Conservation (phyloP, 2,888 invertebrate genomes). For the Nephrotoma guestfalica region DNA sequence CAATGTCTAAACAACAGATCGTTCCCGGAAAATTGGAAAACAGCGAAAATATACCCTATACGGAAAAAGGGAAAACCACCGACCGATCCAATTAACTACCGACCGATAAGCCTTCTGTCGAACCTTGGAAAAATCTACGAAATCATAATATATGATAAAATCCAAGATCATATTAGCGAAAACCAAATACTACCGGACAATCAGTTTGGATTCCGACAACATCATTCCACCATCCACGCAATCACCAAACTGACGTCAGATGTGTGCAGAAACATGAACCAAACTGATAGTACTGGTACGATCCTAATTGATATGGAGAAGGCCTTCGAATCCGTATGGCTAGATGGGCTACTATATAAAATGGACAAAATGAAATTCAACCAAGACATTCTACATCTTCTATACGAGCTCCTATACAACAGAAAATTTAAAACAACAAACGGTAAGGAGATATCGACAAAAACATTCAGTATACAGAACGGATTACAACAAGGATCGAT, state of each 20-base stretch:
- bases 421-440: background rate
- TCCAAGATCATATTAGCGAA: background rate
- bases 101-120: background rate
- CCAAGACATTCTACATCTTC: background rate
- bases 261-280: background rate
- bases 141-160: background rate
- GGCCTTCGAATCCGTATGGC: background rate
- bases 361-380: background rate
- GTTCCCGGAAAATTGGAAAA: background rate
- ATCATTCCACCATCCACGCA: background rate
- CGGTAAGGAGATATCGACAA: background rate
- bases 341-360: background rate
- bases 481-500: background rate
- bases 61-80: background rate
- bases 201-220: background rate
- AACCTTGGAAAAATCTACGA: background rate
- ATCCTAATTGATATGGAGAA: background rate
- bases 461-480: background rate
- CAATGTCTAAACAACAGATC: background rate
- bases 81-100: background rate
- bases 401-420: background rate
- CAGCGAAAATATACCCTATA: background rate
- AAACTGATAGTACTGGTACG: background rate
- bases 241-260: background rate
- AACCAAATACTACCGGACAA: background rate